Conservation (phyloP, 2,797 vertebrate species). For the Pseudopleuronectes americanus region DNA sequence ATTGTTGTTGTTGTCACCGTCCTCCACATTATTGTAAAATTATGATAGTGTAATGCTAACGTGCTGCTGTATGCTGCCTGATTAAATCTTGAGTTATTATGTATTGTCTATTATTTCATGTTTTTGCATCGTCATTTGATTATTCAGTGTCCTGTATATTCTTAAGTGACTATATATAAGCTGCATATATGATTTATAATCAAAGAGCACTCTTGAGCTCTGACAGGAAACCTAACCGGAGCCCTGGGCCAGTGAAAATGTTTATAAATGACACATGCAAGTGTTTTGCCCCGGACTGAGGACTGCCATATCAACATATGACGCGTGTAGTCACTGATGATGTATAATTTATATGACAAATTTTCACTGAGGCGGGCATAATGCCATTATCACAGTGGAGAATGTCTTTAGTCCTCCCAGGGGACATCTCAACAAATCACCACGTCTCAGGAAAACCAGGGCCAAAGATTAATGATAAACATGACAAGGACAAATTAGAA, state of each 20-base stretch:
- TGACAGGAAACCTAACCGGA: slow-evolving; percentile 54
- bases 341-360: slow-evolving; percentile 86
- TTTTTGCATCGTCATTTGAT: slow-evolving; percentile 11
- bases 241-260: slow-evolving; percentile 48
- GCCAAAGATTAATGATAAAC: slow-evolving; percentile 89
- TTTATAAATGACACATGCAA: slow-evolving; percentile 61
- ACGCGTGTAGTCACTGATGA: slow-evolving; percentile 74
- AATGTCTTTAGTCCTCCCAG: slow-evolving; percentile 79
- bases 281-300: slow-evolving; percentile 71
- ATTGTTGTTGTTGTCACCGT: slow-evolving; percentile 32
- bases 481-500: slow-evolving; percentile 87
- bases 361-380: slow-evolving; percentile 77
- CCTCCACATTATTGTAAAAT: slow-evolving; percentile 31
- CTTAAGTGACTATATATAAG: slow-evolving; percentile 18
- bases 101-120: slow-evolving; percentile 18
- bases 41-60: slow-evolving; percentile 17
- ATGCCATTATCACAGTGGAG: slow-evolving; percentile 84
- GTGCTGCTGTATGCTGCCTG: slow-evolving; percentile 7
- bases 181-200: slow-evolving; percentile 58
- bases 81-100: slow-evolving; percentile 45
- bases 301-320: slow-evolving; percentile 78
- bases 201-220: slow-evolving; percentile 59
- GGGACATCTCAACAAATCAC: slow-evolving; percentile 81
- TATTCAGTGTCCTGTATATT: neutral
- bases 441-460: slow-evolving; percentile 73